These are phyloP conservation scores for Machaerirhynchus nigripectus DNA, from an alignment of 2,113 vertebrate species.

Conservation along the genomic window DNA sequence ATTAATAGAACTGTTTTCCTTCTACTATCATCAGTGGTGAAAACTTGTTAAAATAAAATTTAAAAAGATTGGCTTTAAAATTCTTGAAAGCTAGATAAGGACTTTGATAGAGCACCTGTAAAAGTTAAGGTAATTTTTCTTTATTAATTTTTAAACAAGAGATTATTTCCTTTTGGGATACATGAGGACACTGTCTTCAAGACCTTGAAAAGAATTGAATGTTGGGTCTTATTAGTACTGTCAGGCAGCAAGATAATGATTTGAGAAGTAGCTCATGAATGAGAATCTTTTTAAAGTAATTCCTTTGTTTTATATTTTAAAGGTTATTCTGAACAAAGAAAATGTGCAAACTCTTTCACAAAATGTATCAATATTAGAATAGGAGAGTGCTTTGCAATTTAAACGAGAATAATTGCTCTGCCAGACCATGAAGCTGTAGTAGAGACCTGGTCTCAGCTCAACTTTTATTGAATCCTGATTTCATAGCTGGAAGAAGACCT, in stretches of 20 bases:
- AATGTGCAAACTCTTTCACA: not conserved
- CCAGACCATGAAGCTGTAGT: not conserved
- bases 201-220: not conserved
- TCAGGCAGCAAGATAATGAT: not conserved
- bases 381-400: not conserved
- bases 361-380: slow-evolving; percentile 13
- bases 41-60: not conserved
- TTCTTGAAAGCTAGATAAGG: not conserved
- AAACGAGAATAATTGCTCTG: not conserved
- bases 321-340: slow-evolving; percentile 22
- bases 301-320: slow-evolving; percentile 37
- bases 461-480: not conserved
- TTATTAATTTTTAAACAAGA: slow-evolving; percentile 25
- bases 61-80: not conserved
- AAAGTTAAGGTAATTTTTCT: slow-evolving; percentile 2
- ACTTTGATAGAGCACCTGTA: not conserved
- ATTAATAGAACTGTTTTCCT: not conserved
- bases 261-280: not conserved
- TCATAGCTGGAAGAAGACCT: not conserved
- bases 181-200: not conserved
- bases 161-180: not conserved
- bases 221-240: not conserved
- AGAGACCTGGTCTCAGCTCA: not conserved
- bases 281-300: not conserved
- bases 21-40: not conserved